Base-by-base conservation (phyloP, 2,113 vertebrate species). In the Lasiurus cinereus region DNA sequence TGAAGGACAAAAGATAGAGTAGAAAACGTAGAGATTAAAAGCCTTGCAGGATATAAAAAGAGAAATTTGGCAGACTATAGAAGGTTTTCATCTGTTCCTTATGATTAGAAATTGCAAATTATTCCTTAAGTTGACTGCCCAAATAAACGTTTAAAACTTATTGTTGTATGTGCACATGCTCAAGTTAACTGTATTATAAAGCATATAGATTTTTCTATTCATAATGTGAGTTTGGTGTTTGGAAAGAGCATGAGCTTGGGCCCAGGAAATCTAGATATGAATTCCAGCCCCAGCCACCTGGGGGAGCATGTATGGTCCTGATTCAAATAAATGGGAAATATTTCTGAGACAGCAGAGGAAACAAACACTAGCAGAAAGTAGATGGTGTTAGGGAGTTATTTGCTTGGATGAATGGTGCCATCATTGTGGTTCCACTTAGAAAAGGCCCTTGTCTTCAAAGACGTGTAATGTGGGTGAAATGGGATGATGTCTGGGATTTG, bases 21-120 rank as follows among this genome's bases (percentile, higher is more conserved):
- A 91, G 62, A 94, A 89, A 94, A 52, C 33, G 64, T 79, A 83
- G 31, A 52, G n/a, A 91, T 79, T 15, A 59, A 93, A 92, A 88
- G 77, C 18, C 31, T 13, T 86, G 8, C 18, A 90, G 70, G 62
- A 83, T 29, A 50, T 69, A 86, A 88, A n/a, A 96, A 93, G 52
- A 92, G 43, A 93, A 94, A 93, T 85, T 88, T 64, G 64, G 48
- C 76, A 94, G 70, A 93, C 48, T 87, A 12, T 36, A 86, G 21
- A 88, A 2, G 27, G 6, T 76, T 84, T 84, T 66, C 15, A 94
- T 24, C 39, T 87, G 13, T 56, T 77, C 48, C 77, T 90, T 73
- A 52, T 43, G 52, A 83, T 83, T 46, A 97, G 83, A 78, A 92
- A 91, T 36, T 43, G 21, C 62, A 85, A 94, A 79, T 56, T 83